Evolutionary conservation across 2,113 vertebrate species (phyloP), one percentile per base, ranked within the genome.

Genomic region (Rhinogobius similis): DNA sequence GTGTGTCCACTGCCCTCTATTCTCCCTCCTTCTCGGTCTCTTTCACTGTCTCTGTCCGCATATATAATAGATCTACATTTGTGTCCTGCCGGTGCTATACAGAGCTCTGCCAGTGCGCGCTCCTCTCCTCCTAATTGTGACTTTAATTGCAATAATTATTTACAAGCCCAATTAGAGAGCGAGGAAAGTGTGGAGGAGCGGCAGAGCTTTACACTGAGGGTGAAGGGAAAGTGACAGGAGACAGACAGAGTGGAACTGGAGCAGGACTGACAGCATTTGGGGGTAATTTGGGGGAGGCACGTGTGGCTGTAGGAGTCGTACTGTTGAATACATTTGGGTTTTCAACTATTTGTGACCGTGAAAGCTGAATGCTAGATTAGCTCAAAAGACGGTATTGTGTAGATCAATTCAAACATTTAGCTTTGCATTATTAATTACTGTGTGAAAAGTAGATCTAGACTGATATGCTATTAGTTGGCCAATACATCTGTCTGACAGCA

Each of bases 101-200:
- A n/a, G n/a, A n/a, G n/a, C n/a, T n/a, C n/a, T n/a, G n/a, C n/a
- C n/a, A n/a, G n/a, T n/a, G n/a, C 70, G 88, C 71, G 86, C 90
- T 88, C 89, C 86, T 80, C 85, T 90, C 74, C 84, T 82, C 80
- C 82, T 92, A 93, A 93, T 94, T 93, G 92, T 91, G 85, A 90
- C 91, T 93, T 93, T 94, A 93, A 94, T 93, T 93, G 92, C 92
- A 93, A 93, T 92, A 90, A 94, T 94, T 92, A 94, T 94, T 93
- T 94, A 93, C 92, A 91, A 91, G 93, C 84, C 91, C 93, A 94
- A 93, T 94, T 93, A 92, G 92, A 92, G 91, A 89, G 79, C 74
- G 85, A 85, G 87, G 83, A 23, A 52, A 89, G 89, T 87, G 89
- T 90, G 79, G 6, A 67, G 70, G 87, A 92, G 87, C 87, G 53